Percentiles rank a stretch among this genome's conserved stretches.
Evolutionary conservation across 1,140 invertebrate genomes (phyloP).

Genomic region (Zaprionus ornatus): DNA sequence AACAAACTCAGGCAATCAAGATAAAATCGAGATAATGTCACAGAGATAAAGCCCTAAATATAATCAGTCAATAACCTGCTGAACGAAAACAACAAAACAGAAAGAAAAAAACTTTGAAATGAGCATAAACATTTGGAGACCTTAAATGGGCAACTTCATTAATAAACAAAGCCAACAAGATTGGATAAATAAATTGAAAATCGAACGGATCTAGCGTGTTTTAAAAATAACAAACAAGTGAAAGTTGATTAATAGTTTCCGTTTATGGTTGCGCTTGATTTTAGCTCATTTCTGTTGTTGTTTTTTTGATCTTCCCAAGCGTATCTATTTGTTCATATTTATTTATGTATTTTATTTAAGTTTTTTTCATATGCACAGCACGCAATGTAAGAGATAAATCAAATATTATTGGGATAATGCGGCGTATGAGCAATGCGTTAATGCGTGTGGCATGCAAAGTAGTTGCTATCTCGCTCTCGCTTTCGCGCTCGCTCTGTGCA

Average conservation of each 20-base stretch:
- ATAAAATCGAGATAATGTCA: conserved; percentile 46
- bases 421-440: conserved; percentile 55
- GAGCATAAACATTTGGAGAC: conserved; percentile 34
- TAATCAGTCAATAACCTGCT: conserved; percentile 75
- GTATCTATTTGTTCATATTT: conserved; percentile 20
- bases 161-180: conserved; percentile 43
- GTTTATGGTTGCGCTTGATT: conserved; percentile 53
- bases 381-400: conserved; percentile 39
- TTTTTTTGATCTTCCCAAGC: conserved; percentile 18
- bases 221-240: conserved; percentile 52
- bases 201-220: conserved; percentile 20
- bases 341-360: conserved; percentile 29
- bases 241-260: conserved; percentile 79
- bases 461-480: conserved; percentile 1
- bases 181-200: conserved; percentile 26
- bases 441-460: conserved; percentile 49
- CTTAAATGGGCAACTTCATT: conserved; percentile 47
- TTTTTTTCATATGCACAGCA: conserved; percentile 40
- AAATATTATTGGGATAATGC: conserved; percentile 9
- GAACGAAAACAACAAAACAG: conserved; percentile 24
- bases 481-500: conserved; percentile 39
- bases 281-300: conserved; percentile 26
- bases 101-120: not conserved
- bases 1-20: conserved; percentile 39
- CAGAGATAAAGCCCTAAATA: conserved; percentile 47